A percentile compares a stretch with the other conserved stretches of the same genome.
These are phyloP conservation scores for Tridacna gigas DNA, from an alignment of 2,888 invertebrate genomes.

Conservation along the genomic window DNA sequence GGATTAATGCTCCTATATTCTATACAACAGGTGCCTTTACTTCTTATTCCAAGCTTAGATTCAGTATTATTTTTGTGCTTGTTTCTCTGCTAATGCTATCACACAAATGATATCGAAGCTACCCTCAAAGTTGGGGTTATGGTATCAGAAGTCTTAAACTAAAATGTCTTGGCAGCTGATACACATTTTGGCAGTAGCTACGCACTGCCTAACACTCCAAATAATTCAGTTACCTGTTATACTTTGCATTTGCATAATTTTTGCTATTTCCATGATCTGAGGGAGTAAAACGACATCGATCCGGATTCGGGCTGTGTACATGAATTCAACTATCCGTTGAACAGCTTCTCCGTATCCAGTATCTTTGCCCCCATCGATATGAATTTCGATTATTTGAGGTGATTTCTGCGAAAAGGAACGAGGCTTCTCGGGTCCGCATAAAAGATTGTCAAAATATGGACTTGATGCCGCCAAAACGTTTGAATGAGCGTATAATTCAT, in stretches of 20 bases:
- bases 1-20: too few relatives aligned
- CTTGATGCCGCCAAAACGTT: conserved; percentile 83
- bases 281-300: conserved; percentile 68
- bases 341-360: conserved; percentile 79
- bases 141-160: too few relatives aligned
- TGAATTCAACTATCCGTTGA: conserved; percentile 79
- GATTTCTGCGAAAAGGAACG: conserved; percentile 81
- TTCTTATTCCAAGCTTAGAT: too few relatives aligned
- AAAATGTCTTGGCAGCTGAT: too few relatives aligned
- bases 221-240: conserved; percentile 68
- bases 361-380: conserved; percentile 79
- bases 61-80: too few relatives aligned
- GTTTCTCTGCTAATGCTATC: too few relatives aligned
- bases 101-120: too few relatives aligned
- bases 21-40: too few relatives aligned
- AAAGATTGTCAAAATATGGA: conserved; percentile 81
- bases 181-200: too few relatives aligned
- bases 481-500: conserved; percentile 82
- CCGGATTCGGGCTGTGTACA: conserved; percentile 81
- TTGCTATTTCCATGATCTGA: conserved; percentile 80
- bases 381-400: conserved; percentile 83
- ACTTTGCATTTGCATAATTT: conserved; percentile 81
- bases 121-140: too few relatives aligned
- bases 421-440: conserved; percentile 79
- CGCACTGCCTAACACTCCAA: too few relatives aligned